Conservation (phyloP, 2,113 vertebrate species). For the Albula goreensis region DNA sequence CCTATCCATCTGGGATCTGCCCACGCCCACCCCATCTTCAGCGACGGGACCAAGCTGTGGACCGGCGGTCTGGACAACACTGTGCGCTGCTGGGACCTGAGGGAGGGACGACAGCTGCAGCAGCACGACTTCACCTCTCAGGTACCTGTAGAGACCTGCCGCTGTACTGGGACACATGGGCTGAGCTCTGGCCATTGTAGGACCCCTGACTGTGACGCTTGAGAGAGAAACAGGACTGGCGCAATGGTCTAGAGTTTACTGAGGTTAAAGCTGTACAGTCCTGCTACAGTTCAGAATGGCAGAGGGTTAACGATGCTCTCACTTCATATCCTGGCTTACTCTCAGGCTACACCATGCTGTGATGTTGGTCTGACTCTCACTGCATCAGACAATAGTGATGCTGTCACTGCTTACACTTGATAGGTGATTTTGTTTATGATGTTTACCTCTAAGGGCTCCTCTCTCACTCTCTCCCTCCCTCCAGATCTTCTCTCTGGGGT, state of each 20-base stretch:
- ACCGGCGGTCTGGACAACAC: slow-evolving; percentile 61
- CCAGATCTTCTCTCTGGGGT: slow-evolving; percentile 60
- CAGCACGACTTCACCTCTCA: slow-evolving; percentile 50
- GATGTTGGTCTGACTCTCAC: neutral
- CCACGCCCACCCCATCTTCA: slow-evolving; percentile 16
- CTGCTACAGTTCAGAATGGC: too few relatives aligned
- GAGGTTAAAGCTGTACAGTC: too few relatives aligned
- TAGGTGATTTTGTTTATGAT: neutral
- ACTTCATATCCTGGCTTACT: neutral
- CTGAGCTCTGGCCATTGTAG: slow-evolving; percentile 13
- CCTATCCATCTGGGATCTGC: too few relatives aligned
- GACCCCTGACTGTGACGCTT: neutral
- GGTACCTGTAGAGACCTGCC: slow-evolving; percentile 37
- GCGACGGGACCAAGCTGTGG: slow-evolving; percentile 77
- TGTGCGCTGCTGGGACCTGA: too few relatives aligned
- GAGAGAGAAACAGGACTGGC: too few relatives aligned
- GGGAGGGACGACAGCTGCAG: too few relatives aligned
- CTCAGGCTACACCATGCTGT: neutral
- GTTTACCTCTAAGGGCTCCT: neutral
- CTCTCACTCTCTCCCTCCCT: neutral
- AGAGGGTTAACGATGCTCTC: too few relatives aligned
- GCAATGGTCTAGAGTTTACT: too few relatives aligned
- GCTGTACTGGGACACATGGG: slow-evolving; percentile 28
- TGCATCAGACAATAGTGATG: neutral
- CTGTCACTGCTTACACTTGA: neutral